phyloP scores from a whole-genome alignment of 2,113 vertebrate species.

The Oreocharis arfaki region DNA sequence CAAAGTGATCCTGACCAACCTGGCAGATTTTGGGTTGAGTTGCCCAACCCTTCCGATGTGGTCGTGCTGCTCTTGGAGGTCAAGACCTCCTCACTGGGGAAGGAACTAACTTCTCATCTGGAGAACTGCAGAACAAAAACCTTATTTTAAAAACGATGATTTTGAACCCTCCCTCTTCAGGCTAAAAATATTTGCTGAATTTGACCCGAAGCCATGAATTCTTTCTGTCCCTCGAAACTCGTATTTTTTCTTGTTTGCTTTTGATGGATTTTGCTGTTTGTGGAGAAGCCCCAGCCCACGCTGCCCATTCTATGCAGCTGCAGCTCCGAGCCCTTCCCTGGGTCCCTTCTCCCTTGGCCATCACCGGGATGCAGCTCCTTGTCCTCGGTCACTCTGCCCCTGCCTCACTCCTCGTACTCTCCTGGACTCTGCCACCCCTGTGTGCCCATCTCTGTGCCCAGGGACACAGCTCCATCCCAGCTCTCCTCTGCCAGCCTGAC shows the following conservation, averaged over 20 bases:
- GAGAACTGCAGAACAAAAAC: background rate
- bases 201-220: constrained; percentile 30
- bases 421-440: background rate
- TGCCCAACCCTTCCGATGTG: background rate
- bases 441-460: background rate
- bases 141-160: background rate
- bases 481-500: background rate
- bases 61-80: background rate
- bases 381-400: background rate
- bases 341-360: background rate
- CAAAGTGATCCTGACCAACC: background rate
- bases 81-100: background rate
- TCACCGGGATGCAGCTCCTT: background rate
- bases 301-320: background rate
- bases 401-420: background rate
- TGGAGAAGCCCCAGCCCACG: background rate
- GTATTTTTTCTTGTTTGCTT: background rate
- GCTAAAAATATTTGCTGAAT: constrained; percentile 47
- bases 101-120: background rate
- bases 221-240: constrained; percentile 23
- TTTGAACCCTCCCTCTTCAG: background rate
- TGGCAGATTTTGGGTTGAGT: background rate
- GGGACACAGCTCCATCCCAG: background rate
- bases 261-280: background rate
- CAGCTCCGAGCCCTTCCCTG: background rate